A percentile compares a stretch with the other conserved stretches of the same genome.
These are phyloP conservation scores for Lasiurus cinereus DNA, from an alignment of 2,113 vertebrate species.

Conservation along the genomic window DNA sequence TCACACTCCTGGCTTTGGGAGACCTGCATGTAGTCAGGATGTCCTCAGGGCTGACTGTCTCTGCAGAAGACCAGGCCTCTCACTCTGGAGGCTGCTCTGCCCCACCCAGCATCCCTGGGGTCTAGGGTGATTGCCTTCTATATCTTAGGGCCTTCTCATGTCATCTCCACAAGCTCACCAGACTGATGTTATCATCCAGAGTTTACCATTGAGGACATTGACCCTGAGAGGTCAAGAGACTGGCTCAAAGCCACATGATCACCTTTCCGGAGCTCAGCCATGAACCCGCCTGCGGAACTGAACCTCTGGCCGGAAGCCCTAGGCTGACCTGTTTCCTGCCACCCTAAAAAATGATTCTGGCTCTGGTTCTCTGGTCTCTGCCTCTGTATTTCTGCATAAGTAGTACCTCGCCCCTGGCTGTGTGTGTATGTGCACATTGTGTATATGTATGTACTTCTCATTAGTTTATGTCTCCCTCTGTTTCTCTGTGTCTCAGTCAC, in stretches of 20 bases:
- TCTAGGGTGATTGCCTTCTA: neutral
- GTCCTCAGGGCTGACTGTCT: neutral
- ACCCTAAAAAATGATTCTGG: neutral
- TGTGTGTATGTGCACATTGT: neutral
- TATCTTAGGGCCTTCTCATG: neutral
- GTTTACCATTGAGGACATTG: neutral
- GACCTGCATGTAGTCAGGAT: neutral
- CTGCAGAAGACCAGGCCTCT: neutral
- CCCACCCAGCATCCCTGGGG: accelerated
- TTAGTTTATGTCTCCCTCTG: neutral
- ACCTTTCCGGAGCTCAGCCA: neutral
- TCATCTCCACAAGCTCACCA: neutral
- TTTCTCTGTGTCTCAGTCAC: neutral
- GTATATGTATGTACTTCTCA: neutral
- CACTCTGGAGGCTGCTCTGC: neutral
- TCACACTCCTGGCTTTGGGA: accelerated
- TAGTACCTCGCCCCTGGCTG: neutral
- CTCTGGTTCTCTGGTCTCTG: neutral
- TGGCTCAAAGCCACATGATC: neutral
- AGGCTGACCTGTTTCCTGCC: neutral
- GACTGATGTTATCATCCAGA: too few relatives aligned
- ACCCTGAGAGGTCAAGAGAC: neutral
- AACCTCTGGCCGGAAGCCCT: neutral
- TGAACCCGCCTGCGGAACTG: neutral
- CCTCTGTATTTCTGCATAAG: neutral